phyloP scores from a whole-genome alignment of 2,113 vertebrate genomes.

The Pogonocichla stellata region DNA sequence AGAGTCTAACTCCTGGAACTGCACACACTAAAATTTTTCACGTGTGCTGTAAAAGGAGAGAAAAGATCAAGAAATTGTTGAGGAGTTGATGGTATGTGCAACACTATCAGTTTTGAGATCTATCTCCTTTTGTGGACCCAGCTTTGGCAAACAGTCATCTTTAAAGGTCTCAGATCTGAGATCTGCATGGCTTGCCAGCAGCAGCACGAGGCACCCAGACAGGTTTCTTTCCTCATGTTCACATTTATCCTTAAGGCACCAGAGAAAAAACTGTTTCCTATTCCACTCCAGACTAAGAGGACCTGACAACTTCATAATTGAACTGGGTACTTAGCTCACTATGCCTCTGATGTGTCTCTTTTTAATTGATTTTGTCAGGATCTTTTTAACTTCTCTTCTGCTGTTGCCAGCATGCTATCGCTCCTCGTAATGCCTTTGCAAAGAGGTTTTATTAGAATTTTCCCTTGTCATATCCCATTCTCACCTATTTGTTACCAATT shows the following conservation, averaged over 20 bases:
- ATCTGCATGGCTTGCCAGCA: not conserved
- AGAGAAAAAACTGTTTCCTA: not conserved
- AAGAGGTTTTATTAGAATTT: not conserved
- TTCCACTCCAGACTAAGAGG: not conserved
- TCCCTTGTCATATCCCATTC: not conserved
- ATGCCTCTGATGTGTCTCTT: not conserved
- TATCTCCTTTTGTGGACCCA: not conserved
- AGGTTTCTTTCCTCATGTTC: not conserved
- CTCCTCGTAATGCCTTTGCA: not conserved
- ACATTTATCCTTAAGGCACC: not conserved
- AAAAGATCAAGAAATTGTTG: not conserved
- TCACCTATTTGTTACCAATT: not conserved
- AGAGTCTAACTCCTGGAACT: not conserved
- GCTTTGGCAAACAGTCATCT: not conserved
- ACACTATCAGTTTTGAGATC: not conserved
- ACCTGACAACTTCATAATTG: conserved; percentile 10
- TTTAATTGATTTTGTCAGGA: not conserved
- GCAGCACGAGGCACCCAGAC: not conserved
- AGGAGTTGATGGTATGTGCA: not conserved
- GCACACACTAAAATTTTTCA: not conserved
- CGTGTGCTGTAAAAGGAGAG: not conserved
- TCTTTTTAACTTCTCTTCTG: not conserved
- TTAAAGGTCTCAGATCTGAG: not conserved
- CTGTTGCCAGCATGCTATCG: not conserved
- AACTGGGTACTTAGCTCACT: not conserved